Evolutionary conservation across 1,140 invertebrate genomes (phyloP).

Genomic region (Drosophila arizonae): DNA sequence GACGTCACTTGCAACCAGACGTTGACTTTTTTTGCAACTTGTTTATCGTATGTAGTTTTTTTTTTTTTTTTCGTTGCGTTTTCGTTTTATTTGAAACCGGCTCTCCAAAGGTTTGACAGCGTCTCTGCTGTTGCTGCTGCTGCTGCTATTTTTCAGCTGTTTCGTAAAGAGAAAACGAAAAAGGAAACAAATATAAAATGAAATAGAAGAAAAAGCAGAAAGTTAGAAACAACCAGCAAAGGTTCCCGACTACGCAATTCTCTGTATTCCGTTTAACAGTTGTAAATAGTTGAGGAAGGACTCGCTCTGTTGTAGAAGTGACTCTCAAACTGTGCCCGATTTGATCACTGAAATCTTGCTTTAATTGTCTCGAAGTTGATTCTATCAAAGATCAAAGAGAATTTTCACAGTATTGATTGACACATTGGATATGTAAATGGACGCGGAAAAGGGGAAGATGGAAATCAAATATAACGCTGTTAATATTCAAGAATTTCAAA

Average conservation of each 20-base stretch:
- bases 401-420: too few relatives aligned
- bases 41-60: constrained; percentile 22
- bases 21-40: constrained; percentile 59
- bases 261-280: neutral
- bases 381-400: too few relatives aligned
- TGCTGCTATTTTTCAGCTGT: constrained; percentile 67
- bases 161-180: constrained; percentile 30
- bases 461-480: too few relatives aligned
- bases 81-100: constrained; percentile 57
- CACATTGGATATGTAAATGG: too few relatives aligned
- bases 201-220: constrained; percentile 7
- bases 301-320: neutral
- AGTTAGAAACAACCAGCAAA: constrained; percentile 8
- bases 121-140: constrained; percentile 37
- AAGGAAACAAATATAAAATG: neutral
- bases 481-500: neutral
- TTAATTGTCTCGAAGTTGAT: too few relatives aligned
- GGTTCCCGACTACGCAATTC: neutral
- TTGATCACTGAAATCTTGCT: too few relatives aligned
- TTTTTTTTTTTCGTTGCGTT: constrained; percentile 39
- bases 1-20: constrained; percentile 47
- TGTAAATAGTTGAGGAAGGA: neutral
- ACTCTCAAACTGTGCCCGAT: neutral
- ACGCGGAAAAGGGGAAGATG: too few relatives aligned
- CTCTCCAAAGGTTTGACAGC: constrained; percentile 63